Conservation (phyloP, 2,113 vertebrate species). For the Chaetodon trifascialis region DNA sequence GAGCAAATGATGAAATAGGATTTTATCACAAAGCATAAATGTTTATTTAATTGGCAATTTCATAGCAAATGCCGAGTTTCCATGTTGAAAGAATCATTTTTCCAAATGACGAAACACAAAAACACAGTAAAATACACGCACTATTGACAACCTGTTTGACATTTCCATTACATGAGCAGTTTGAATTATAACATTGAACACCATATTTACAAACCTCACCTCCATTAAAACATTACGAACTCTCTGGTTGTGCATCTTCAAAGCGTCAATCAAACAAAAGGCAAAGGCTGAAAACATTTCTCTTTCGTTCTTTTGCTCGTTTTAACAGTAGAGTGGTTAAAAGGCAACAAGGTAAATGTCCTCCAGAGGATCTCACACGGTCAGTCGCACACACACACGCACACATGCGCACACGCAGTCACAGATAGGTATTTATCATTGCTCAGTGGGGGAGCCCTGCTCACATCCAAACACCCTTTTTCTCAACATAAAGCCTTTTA, state of each 20-base stretch:
- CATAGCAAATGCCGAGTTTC: conserved; percentile 45
- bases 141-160: conserved; percentile 47
- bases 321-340: conserved; percentile 81
- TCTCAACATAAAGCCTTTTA: conserved; percentile 34
- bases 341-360: conserved; percentile 64
- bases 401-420: conserved; percentile 12
- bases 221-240: conserved; percentile 7
- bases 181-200: conserved; percentile 40
- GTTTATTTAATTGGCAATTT: conserved; percentile 64
- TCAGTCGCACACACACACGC: conserved; percentile 19
- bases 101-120: conserved; percentile 29
- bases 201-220: conserved; percentile 63
- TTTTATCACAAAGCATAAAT: conserved; percentile 54
- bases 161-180: conserved; percentile 41
- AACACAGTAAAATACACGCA: conserved; percentile 47
- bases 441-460: conserved; percentile 83
- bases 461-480: conserved; percentile 67
- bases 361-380: conserved; percentile 35
- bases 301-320: conserved; percentile 37
- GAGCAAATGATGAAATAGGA: background rate
- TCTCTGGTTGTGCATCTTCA: conserved; percentile 52
- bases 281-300: conserved; percentile 16
- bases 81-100: conserved; percentile 11
- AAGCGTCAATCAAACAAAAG: conserved; percentile 55
- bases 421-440: conserved; percentile 43